Conservation (phyloP, 2,797 vertebrate genomes). For the Eospalax fontanierii region DNA sequence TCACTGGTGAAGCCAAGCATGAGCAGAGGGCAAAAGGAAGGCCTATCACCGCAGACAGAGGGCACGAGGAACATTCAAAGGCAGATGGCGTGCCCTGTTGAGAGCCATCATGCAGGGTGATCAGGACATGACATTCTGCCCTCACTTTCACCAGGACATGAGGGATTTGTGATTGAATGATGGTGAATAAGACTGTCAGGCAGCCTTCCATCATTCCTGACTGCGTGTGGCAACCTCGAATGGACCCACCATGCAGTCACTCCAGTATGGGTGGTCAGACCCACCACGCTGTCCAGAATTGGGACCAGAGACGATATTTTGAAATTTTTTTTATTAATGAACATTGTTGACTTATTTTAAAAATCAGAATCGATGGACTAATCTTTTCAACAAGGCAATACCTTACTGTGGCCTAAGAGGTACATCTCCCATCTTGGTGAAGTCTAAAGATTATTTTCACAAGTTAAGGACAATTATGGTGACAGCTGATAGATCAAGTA, state of each 20-base stretch:
- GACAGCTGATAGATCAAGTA: not conserved
- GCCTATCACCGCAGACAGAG: fast-evolving
- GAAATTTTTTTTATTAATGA: not conserved
- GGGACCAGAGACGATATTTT: not conserved
- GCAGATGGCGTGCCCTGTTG: not conserved
- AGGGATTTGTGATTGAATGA: not conserved
- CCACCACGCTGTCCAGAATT: not conserved
- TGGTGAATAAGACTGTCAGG: not conserved
- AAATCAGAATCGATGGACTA: conserved; percentile 30
- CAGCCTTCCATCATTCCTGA: not conserved
- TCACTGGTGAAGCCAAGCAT: fast-evolving
- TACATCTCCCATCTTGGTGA: conserved; percentile 41
- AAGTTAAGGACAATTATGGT: conserved; percentile 51
- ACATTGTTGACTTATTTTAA: not conserved
- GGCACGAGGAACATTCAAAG: not conserved
- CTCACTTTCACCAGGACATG: not conserved
- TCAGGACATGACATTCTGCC: not conserved
- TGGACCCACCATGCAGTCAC: not conserved
- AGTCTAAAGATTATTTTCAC: conserved; percentile 35
- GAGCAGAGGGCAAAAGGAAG: not conserved
- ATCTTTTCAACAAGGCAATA: not conserved
- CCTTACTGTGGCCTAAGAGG: not conserved
- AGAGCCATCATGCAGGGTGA: not conserved
- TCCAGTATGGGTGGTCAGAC: not conserved
- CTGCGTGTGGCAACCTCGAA: not conserved